Percentiles rank a stretch among this genome's conserved stretches.
These are phyloP conservation scores for Drosophila ustulata DNA, from an alignment of 2,888 invertebrate species.

Conservation along the genomic window DNA sequence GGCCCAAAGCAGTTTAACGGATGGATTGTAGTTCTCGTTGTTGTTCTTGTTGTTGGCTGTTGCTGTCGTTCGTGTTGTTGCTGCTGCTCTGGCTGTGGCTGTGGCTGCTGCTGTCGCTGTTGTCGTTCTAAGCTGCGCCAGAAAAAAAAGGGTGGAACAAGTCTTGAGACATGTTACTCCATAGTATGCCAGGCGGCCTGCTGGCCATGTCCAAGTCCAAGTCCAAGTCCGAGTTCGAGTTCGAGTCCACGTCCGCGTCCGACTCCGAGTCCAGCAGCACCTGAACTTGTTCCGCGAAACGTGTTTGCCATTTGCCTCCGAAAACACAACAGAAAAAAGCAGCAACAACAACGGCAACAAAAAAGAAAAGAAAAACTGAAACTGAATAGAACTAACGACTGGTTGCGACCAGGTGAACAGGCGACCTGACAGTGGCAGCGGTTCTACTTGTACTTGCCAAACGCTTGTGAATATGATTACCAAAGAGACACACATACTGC, in stretches of 20 bases:
- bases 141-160: constrained; percentile 73
- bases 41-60: constrained; percentile 21
- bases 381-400: constrained; percentile 46
- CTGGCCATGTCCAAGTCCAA: constrained; percentile 43
- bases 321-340: constrained; percentile 42
- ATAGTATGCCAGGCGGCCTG: constrained; percentile 49
- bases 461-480: constrained; percentile 63
- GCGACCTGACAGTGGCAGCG: constrained; percentile 56
- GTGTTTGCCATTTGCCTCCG: constrained; percentile 72
- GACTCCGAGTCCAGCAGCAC: constrained; percentile 47
- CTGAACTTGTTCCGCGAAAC: constrained; percentile 77
- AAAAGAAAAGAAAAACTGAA: constrained; percentile 24
- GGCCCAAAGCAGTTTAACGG: constrained; percentile 75
- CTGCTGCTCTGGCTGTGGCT: constrained; percentile 1
- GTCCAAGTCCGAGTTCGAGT: constrained; percentile 21
- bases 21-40: constrained; percentile 48
- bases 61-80: constrained; percentile 14
- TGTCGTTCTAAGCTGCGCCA: constrained; percentile 43
- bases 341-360: constrained; percentile 29
- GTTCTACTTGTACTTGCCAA: constrained; percentile 60
- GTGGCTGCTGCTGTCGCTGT: constrained; percentile 32
- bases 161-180: constrained; percentile 76
- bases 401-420: constrained; percentile 65
- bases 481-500: constrained; percentile 30
- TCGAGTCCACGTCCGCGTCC: constrained; percentile 26